Conservation (phyloP, 2,797 vertebrate species). For the Etheostoma nigrum region DNA sequence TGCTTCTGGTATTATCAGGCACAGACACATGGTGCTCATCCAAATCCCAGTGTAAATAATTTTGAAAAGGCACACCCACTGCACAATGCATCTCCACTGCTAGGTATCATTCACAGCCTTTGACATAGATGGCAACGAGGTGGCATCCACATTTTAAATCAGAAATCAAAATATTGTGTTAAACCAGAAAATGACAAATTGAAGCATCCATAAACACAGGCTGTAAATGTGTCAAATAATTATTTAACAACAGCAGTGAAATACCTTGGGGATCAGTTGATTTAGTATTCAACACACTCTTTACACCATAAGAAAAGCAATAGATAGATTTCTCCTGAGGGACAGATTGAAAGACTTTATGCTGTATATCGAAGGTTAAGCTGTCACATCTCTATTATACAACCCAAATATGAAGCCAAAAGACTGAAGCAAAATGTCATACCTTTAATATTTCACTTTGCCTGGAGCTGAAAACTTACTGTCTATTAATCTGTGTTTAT, state of each 20-base stretch:
- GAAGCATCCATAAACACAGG: slow-evolving; percentile 23
- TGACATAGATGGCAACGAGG: slow-evolving; percentile 37
- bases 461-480: slow-evolving; percentile 61
- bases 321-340: slow-evolving; percentile 37
- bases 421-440: slow-evolving; percentile 54
- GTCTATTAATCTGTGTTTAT: slow-evolving; percentile 81
- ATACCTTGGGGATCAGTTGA: slow-evolving; percentile 22
- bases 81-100: slow-evolving; percentile 34
- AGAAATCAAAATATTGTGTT: slow-evolving; percentile 16
- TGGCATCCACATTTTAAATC: slow-evolving; percentile 26
- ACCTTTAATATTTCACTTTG: slow-evolving; percentile 48
- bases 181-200: slow-evolving; percentile 24
- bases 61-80: slow-evolving; percentile 45
- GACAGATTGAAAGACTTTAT: slow-evolving; percentile 48
- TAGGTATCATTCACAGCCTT: slow-evolving; percentile 56
- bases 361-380: slow-evolving; percentile 50
- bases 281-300: slow-evolving; percentile 48
- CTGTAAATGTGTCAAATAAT: slow-evolving; percentile 42
- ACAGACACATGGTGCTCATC: slow-evolving; percentile 51
- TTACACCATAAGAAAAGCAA: slow-evolving; percentile 32
- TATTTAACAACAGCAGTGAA: slow-evolving; percentile 36
- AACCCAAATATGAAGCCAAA: slow-evolving; percentile 47
- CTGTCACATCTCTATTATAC: slow-evolving; percentile 63
- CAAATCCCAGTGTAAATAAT: slow-evolving; percentile 39
- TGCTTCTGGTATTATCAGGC: slow-evolving; percentile 47